Base-by-base conservation (phyloP, 2,888 invertebrate species). In the Xestoiulus laeticollis region DNA sequence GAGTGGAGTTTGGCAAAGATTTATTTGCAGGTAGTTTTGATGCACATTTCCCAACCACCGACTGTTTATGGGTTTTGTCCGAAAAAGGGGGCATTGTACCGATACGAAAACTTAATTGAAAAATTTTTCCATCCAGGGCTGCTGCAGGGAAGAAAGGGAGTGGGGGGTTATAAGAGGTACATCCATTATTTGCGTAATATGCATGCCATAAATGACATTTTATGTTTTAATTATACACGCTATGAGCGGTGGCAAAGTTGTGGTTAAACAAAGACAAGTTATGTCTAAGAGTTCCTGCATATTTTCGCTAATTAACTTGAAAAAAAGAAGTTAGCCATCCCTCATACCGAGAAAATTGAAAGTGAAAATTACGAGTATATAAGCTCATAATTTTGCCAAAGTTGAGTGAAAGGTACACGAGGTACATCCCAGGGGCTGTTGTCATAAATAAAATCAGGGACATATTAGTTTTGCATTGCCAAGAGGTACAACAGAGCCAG, bases 401-500 rank as follows among this genome's bases (percentile, higher is more conserved):
- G 38, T 84, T 84, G 84, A 84, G 84, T 84, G 84, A 84, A 84
- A n/a, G 84, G 38, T 84, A 22, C 33, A 22, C 14, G 10, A 8
- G n/a, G 32, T 12, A 33, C 43, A n/a, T 43, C 43, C 84, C 16
- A 84, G 33, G 84, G 84, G 84, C 43, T 32, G 84, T 43, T 84
- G 84, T 84, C 84, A 84, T 84, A 84, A 84, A 84, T 84, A 84
- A 84, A 84, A 33, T 33, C 43, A 84, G 84, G 33, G 84, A 43
- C 84, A 84, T 84, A 84, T 84, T 84, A 84, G 84, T 43, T n/a
- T 84, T 84, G 43, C 84, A 43, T 68, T 68, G 68, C 68, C 68
- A 68, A 22, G 68, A 68, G 68, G 68, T 68, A 68, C 68, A 68
- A 68, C 68, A 68, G 22, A 68, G 68, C 68, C 68, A 68, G 68